Evolutionary conservation across 2,888 invertebrate species (phyloP).

Genomic region (Halocaridina rubra): DNA sequence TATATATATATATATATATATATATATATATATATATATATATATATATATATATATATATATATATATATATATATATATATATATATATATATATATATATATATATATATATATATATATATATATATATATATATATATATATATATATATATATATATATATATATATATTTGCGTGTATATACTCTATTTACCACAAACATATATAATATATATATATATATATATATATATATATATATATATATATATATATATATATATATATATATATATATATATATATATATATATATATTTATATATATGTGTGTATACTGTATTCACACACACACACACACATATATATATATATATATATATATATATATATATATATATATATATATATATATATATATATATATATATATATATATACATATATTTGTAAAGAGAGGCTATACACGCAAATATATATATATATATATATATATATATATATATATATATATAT

Average conservation of each 20-base stretch:
- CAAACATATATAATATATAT: neutral
- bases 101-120: neutral
- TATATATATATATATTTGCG: neutral
- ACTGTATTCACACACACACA: too few relatives aligned
- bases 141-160: neutral
- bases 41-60: neutral
- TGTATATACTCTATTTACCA: neutral
- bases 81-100: neutral
- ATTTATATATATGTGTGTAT: too few relatives aligned
- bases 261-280: too few relatives aligned
- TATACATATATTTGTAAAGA: neutral
- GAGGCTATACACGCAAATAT: neutral
- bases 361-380: too few relatives aligned
- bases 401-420: neutral
- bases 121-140: neutral
- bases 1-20: neutral
- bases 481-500: neutral
- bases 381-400: too few relatives aligned
- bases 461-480: neutral
- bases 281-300: too few relatives aligned
- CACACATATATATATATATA: too few relatives aligned
- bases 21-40: neutral
- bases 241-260: too few relatives aligned
- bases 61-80: neutral
- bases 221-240: too few relatives aligned